Evolutionary conservation across 2,797 vertebrate species (phyloP), one percentile per base, ranked within the genome.

Genomic region (Xiphorhynchus erythropygius): DNA sequence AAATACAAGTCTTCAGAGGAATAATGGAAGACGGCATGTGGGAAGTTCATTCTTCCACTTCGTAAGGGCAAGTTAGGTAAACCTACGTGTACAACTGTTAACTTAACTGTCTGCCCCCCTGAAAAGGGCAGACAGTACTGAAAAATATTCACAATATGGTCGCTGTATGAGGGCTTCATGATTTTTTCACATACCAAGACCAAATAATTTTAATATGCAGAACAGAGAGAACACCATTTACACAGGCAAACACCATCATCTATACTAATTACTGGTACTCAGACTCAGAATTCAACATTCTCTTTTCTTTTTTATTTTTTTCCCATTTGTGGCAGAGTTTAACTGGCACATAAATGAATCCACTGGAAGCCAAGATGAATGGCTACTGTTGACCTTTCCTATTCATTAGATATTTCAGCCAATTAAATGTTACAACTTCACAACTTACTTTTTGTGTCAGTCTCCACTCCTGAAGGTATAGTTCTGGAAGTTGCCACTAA

Each of bases 401-500:
- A 59, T 46, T 73, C 50, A 86, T 56, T 59, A 49, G 12, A 21
- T 37, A 23, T 50, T 62, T 71, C 35, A 69, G n/a, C 2, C 73
- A 86, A 78, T 55, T 27, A 75, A 28, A 30, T 4, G 21, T 47
- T 79, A 30, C 17, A 47, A 69, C 32, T 52, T 73, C 42, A 68
- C 28, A 39, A 60, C 59, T 77, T 67, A 42, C 16, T 39, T 62
- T 50, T n/a, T 39, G 17, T 7, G 28, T 35, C 18, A 68, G 47
- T 32, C 59, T 79, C 33, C 27, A 14, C 10, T 52, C 53, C 65
- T 33, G 33, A 73, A 79, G 21, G 8, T 17, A 94, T 41, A 69
- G 21, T 95, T 93, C 86, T 79, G 47, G 39, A 13, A 79, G 18
- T 27, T 76, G 67, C 95, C 96, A 96, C 95, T 93, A 90, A 94